Evolutionary conservation across 2,888 invertebrate species (phyloP).

Genomic region (Drosophila heteroneura): DNA sequence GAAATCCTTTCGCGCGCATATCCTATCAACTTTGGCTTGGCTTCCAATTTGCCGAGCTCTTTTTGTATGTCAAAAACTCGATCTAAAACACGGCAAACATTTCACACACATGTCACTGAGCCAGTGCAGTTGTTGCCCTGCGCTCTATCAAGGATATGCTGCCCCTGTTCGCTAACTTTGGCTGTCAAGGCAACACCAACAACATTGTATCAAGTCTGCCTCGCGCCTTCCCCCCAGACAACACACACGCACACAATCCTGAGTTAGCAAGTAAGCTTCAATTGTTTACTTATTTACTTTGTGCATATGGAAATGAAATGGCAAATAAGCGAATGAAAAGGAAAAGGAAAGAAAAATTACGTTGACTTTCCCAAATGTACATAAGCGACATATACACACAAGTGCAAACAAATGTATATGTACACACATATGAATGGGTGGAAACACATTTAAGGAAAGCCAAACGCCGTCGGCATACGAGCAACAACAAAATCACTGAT

Average conservation of each 20-base stretch:
- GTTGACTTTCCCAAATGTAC: slow-evolving; percentile 68
- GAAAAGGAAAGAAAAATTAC: slow-evolving; percentile 70
- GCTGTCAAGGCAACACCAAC: slow-evolving; percentile 62
- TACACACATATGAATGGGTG: slow-evolving; percentile 6
- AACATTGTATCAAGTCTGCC: slow-evolving; percentile 23
- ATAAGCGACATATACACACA: slow-evolving; percentile 30
- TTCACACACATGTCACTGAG: slow-evolving; percentile 77
- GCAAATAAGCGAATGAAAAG: slow-evolving; percentile 66
- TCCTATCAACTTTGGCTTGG: slow-evolving; percentile 69
- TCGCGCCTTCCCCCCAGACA: slow-evolving; percentile 4
- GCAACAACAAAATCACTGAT: slow-evolving; percentile 26
- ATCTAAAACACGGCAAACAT: slow-evolving; percentile 64
- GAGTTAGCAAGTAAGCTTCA: slow-evolving; percentile 54
- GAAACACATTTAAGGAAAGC: slow-evolving; percentile 19
- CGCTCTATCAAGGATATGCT: slow-evolving; percentile 30
- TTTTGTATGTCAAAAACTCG: slow-evolving; percentile 68
- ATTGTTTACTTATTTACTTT: slow-evolving; percentile 77
- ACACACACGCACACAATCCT: slow-evolving; percentile 18
- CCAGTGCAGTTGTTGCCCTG: slow-evolving; percentile 61
- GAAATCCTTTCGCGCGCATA: slow-evolving; percentile 68
- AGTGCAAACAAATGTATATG: slow-evolving; percentile 10
- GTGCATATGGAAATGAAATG: slow-evolving; percentile 79
- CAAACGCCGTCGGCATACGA: slow-evolving; percentile 21
- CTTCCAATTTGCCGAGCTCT: slow-evolving; percentile 67
- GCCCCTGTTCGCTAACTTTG: slow-evolving; percentile 19